These are phyloP conservation scores for Enteromius afrohamiltoni DNA, from an alignment of 2,797 vertebrate genomes.

Conservation along the genomic window DNA sequence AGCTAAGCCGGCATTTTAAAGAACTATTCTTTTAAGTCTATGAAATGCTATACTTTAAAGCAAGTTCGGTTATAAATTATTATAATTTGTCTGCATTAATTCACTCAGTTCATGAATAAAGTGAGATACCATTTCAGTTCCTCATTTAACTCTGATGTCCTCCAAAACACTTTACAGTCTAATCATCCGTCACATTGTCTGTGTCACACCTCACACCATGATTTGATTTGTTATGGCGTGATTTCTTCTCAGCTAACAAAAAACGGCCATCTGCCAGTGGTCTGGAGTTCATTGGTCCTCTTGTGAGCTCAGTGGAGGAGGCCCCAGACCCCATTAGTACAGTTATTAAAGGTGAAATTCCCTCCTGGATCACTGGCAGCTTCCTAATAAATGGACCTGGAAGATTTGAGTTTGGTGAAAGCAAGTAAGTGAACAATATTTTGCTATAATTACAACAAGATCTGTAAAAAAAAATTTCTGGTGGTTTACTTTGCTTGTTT, in stretches of 20 bases:
- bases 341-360: conserved; percentile 79
- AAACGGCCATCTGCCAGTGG: conserved; percentile 69
- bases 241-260: conserved; percentile 62
- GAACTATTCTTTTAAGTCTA: not conserved
- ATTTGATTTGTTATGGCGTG: conserved; percentile 13
- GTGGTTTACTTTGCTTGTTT: not conserved
- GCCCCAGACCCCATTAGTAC: conserved; percentile 78
- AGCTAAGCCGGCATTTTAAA: not conserved
- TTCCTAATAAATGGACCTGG: conserved; percentile 91
- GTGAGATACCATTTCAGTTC: not conserved
- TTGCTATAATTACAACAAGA: not conserved
- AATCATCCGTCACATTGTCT: not conserved
- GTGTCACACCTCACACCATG: conserved; percentile 7
- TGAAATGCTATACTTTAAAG: not conserved
- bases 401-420: conserved; percentile 90
- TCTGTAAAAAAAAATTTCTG: not conserved
- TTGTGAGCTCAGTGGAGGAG: conserved; percentile 83
- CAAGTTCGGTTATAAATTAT: not conserved
- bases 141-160: not conserved
- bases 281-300: conserved; percentile 77
- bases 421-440: conserved; percentile 73
- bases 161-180: not conserved
- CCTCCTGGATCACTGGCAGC: conserved; percentile 86
- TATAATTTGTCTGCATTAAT: not conserved
- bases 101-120: not conserved